These are phyloP conservation scores for Diadema setosum DNA, from an alignment of 35 echinoderm and acorn worm genomes.

Conservation along the genomic window DNA sequence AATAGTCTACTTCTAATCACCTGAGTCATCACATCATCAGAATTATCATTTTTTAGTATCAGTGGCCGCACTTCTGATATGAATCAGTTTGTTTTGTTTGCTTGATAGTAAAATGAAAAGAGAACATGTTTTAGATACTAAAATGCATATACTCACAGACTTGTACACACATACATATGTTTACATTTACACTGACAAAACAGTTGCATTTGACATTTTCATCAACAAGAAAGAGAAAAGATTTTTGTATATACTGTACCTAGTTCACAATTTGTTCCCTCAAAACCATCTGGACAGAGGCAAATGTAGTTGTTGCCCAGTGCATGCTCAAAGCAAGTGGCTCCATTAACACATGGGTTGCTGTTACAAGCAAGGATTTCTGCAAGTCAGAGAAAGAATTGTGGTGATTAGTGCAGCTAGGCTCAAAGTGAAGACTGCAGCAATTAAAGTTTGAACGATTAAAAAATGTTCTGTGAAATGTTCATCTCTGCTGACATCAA, in stretches of 20 bases:
- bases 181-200: no score
- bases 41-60: no score
- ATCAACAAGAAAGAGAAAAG: no score
- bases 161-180: no score
- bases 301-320: background rate
- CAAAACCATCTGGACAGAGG: constrained; percentile 37
- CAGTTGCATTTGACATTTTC: no score
- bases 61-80: no score
- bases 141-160: no score
- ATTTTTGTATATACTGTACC: background rate
- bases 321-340: background rate
- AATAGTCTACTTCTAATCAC: no score
- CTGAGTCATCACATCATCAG: no score
- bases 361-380: constrained; percentile 45
- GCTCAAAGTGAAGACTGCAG: background rate
- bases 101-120: no score
- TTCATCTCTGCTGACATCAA: background rate
- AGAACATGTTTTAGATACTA: no score
- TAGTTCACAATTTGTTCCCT: constrained; percentile 48
- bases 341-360: constrained; percentile 39
- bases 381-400: background rate
- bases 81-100: no score
- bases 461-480: background rate
- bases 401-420: background rate
- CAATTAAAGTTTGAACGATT: background rate